Evolutionary conservation across 2,888 invertebrate genomes (phyloP).

Genomic region (Thereva nobilitata): DNA sequence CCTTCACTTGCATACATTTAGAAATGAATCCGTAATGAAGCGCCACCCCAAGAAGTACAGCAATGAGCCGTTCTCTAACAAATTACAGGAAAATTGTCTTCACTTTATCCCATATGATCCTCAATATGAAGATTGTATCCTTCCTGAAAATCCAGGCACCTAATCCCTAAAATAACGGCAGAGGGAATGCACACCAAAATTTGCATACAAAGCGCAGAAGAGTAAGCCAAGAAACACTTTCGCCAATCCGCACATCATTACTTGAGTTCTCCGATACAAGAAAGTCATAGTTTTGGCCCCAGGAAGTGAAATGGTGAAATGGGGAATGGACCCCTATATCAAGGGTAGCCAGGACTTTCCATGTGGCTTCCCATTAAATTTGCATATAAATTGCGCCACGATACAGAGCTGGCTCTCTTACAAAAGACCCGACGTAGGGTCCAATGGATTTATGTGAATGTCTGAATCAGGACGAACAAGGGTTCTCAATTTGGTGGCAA

Average conservation of each 20-base stretch:
- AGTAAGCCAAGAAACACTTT: constrained; percentile 33
- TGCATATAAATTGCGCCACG: constrained; percentile 34
- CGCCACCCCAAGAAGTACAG: neutral
- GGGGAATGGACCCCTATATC: constrained; percentile 15
- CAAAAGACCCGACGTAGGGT: constrained; percentile 26
- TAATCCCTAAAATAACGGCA: constrained; percentile 26
- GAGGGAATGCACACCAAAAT: constrained; percentile 20
- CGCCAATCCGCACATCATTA: constrained; percentile 34
- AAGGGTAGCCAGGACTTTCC: constrained; percentile 19
- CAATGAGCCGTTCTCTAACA: constrained; percentile 4
- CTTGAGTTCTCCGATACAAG: constrained; percentile 25
- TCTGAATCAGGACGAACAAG: constrained; percentile 28
- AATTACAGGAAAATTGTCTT: constrained; percentile 33
- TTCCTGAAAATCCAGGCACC: constrained; percentile 28
- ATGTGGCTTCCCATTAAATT: constrained; percentile 33
- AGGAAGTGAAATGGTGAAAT: constrained; percentile 9
- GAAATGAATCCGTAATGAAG: too few species aligned
- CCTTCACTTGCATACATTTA: too few species aligned
- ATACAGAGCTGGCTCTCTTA: constrained; percentile 21
- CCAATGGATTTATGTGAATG: constrained; percentile 31
- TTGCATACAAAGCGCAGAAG: constrained; percentile 31
- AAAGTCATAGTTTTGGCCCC: constrained; percentile 30
- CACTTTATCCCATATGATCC: constrained; percentile 28
- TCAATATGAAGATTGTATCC: constrained; percentile 33
- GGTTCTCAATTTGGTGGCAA: constrained; percentile 39